Percentiles rank a stretch among this genome's conserved stretches.
phyloP scores from a whole-genome alignment of 2,888 invertebrate species.

The Drosophila ustulata region DNA sequence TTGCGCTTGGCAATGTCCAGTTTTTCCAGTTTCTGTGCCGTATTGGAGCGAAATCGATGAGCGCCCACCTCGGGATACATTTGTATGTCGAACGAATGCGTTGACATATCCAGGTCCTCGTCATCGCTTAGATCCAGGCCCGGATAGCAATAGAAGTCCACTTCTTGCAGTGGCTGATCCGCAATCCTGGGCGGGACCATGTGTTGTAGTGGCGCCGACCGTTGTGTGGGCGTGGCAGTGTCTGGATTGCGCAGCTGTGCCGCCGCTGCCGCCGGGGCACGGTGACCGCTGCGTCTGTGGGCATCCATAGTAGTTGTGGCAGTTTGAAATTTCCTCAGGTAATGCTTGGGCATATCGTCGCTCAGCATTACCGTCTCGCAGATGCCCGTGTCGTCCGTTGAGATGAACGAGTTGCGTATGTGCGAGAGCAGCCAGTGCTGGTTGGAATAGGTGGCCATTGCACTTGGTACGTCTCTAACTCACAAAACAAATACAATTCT shows the following conservation, averaged over 20 bases:
- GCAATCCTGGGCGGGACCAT: conserved; percentile 50
- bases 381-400: conserved; percentile 97
- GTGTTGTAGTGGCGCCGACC: conserved; percentile 21
- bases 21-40: conserved; percentile 94
- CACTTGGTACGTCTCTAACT: conserved; percentile 48
- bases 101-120: conserved; percentile 89
- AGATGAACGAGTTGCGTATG: conserved; percentile 97
- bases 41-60: conserved; percentile 92
- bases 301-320: conserved; percentile 48
- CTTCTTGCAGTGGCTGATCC: conserved; percentile 81
- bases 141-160: conserved; percentile 89
- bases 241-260: conserved; percentile 43
- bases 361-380: conserved; percentile 96
- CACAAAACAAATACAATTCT: conserved; percentile 49
- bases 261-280: conserved; percentile 19
- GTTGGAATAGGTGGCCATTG: conserved; percentile 97
- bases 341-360: conserved; percentile 89
- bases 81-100: conserved; percentile 92
- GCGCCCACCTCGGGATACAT: conserved; percentile 88
- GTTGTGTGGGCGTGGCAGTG: conserved; percentile 37
- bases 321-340: conserved; percentile 86
- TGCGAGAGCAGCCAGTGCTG: conserved; percentile 96
- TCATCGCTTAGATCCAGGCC: conserved; percentile 92
- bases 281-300: conserved; percentile 44
- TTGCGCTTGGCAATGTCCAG: conserved; percentile 94